These are phyloP conservation scores for Raja brachyura DNA, from an alignment of 2,113 vertebrate species.

Conservation along the genomic window DNA sequence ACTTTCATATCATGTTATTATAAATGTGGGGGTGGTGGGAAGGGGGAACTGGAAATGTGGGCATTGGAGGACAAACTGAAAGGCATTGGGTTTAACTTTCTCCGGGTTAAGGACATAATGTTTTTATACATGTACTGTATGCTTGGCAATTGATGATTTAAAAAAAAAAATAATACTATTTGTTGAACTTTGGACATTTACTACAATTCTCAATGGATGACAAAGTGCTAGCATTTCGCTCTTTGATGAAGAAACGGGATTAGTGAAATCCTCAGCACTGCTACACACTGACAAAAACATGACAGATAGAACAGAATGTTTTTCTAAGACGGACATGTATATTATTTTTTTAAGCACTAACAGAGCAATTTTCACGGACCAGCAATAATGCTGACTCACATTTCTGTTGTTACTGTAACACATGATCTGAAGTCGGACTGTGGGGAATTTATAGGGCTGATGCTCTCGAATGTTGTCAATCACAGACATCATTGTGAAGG, in stretches of 20 bases:
- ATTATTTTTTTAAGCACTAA: not conserved
- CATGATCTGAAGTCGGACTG: not conserved
- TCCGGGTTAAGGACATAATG: not conserved
- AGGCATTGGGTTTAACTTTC: not conserved
- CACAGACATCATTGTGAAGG: not conserved
- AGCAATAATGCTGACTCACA: not conserved
- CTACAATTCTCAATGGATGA: not conserved
- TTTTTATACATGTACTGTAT: not conserved
- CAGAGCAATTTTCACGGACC: not conserved
- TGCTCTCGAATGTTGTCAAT: not conserved
- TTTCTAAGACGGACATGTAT: not conserved
- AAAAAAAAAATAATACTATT: not conserved
- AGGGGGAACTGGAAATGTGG: not conserved
- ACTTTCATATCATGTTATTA: not conserved
- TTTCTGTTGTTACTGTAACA: not conserved
- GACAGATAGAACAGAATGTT: constrained; percentile 3
- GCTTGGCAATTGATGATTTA: not conserved
- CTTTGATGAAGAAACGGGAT: not conserved
- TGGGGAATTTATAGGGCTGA: not conserved
- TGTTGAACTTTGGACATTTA: constrained; percentile 23
- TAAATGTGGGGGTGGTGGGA: not conserved
- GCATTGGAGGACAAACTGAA: not conserved
- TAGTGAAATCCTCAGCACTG: not conserved
- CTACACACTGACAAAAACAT: not conserved
- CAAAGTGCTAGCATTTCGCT: not conserved